Percentiles rank a stretch among this genome's conserved stretches.
These are phyloP conservation scores for Sipha maydis DNA, from an alignment of 2,888 invertebrate genomes.

Conservation along the genomic window DNA sequence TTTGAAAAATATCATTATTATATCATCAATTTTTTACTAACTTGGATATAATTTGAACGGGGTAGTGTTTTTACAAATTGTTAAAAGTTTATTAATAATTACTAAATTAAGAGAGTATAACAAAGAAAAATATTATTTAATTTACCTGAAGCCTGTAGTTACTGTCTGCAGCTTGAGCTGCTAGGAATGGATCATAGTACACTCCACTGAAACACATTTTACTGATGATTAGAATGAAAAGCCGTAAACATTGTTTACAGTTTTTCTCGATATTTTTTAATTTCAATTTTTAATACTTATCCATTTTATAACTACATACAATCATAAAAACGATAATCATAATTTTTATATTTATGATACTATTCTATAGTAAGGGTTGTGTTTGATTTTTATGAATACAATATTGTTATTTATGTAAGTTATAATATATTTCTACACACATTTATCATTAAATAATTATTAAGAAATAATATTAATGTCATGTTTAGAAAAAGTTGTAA, in stretches of 20 bases:
- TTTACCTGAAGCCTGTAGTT: conserved; percentile 91
- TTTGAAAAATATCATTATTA: conserved; percentile 20
- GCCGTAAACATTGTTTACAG: conserved; percentile 52
- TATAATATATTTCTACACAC: no score
- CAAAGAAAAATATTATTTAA: conserved; percentile 42
- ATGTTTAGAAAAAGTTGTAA: no score
- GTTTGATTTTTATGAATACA: no score
- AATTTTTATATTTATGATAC: neutral
- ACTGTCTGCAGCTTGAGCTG: conserved; percentile 77
- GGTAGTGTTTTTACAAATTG: conserved; percentile 33
- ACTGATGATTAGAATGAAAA: conserved; percentile 57
- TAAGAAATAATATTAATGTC: no score
- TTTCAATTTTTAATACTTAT: neutral
- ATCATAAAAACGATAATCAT: neutral
- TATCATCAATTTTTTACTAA: conserved; percentile 35
- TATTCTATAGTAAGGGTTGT: no score
- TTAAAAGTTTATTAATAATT: conserved; percentile 58
- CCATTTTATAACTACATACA: neutral
- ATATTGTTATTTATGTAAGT: no score
- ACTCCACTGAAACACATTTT: conserved; percentile 74
- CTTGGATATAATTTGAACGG: conserved; percentile 22
- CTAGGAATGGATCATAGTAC: conserved; percentile 96
- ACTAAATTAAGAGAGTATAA: conserved; percentile 47
- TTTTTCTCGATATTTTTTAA: conserved; percentile 45
- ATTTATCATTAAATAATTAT: no score